A percentile compares a stretch with the other conserved stretches of the same genome.
phyloP scores from a whole-genome alignment of 92 coral and sea anemone species.

The Bergia sp. region DNA sequence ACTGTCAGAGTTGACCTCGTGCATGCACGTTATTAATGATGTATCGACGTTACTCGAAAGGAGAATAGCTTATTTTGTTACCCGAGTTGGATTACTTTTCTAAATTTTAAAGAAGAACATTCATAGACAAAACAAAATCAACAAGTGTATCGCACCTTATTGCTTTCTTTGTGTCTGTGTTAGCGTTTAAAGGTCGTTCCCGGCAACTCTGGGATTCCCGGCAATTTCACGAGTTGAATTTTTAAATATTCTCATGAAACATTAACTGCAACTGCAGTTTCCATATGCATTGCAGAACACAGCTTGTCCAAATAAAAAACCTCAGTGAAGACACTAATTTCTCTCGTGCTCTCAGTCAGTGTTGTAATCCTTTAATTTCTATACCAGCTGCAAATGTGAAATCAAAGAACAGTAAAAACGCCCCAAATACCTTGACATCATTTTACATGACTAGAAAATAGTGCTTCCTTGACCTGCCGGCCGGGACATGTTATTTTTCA shows the following conservation, averaged over 20 bases:
- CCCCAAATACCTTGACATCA: neutral
- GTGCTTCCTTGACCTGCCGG: neutral
- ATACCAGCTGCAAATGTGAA: neutral
- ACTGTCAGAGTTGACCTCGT: neutral
- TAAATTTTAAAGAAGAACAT: neutral
- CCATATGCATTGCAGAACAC: neutral
- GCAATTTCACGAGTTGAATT: neutral
- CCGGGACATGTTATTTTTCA: neutral
- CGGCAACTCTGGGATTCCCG: neutral
- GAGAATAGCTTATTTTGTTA: neutral
- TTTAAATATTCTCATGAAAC: neutral
- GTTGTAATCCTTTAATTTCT: neutral
- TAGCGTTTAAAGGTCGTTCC: neutral
- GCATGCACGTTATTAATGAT: neutral
- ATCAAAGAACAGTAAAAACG: neutral
- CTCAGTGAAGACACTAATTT: neutral
- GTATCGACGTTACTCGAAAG: neutral
- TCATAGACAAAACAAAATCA: neutral
- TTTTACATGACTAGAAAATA: neutral
- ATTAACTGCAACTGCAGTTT: neutral
- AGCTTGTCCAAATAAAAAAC: neutral
- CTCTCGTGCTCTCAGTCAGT: neutral
- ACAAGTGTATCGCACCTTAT: neutral
- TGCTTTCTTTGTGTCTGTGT: neutral
- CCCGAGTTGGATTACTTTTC: neutral